Percentiles rank a stretch among this genome's conserved stretches.
Evolutionary conservation across 2,797 vertebrate genomes (phyloP).

Genomic region (Orestias chungarensis): DNA sequence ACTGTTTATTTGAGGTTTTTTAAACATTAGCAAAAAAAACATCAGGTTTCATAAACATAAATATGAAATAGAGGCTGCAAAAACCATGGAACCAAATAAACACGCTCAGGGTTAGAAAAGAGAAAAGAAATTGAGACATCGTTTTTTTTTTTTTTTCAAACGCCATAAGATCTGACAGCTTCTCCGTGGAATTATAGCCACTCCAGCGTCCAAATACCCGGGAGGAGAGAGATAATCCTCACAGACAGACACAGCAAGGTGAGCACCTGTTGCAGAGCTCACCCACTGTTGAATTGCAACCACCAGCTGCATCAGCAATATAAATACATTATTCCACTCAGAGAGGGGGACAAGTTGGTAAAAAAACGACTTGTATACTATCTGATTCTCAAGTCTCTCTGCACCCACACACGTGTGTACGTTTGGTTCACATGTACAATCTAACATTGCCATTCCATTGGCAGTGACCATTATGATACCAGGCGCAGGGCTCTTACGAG

Average conservation of each 20-base stretch:
- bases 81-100: not conserved
- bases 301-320: conserved; percentile 71
- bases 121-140: conserved; percentile 31
- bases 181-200: conserved; percentile 20
- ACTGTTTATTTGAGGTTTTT: too few relatives aligned
- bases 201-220: conserved; percentile 41
- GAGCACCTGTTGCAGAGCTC: conserved; percentile 41
- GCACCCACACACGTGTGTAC: not conserved
- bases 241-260: conserved; percentile 39
- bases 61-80: not conserved
- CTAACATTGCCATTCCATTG: not conserved
- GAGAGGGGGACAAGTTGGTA: conserved; percentile 42
- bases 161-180: conserved; percentile 37
- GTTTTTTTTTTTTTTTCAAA: conserved; percentile 43
- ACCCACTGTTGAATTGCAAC: conserved; percentile 56
- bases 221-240: conserved; percentile 44
- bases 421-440: conserved; percentile 3
- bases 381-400: conserved; percentile 1
- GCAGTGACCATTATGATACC: not conserved
- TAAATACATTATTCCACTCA: conserved; percentile 24
- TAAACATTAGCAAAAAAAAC: not conserved
- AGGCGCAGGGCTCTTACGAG: not conserved
- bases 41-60: not conserved
- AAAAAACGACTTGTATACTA: conserved; percentile 20
- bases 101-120: not conserved